Base-by-base conservation (phyloP, 2,797 vertebrate genomes). In the Chlorospingus flavigularis region DNA sequence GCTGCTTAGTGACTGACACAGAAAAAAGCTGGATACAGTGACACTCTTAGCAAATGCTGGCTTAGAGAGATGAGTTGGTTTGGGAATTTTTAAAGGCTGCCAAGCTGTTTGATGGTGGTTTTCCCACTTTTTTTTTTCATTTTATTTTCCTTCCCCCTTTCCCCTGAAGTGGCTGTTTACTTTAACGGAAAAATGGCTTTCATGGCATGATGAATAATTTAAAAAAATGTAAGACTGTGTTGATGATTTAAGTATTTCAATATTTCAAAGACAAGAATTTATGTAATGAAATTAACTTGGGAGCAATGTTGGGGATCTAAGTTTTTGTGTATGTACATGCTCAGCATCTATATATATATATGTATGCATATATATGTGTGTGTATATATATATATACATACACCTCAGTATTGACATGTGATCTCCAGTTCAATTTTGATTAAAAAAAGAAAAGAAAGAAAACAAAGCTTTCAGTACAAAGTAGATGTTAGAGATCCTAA, bases 211-310 rank as follows among this genome's bases (percentile, higher is more conserved):
- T 73, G 31, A 78, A 57, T 65, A 84, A 70, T 25, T 76, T 0
- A 17, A 43, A 72, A 68, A 68, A 57, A 53, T 8, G 19, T 17
- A 79, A 70, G 53, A 48, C 0, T 1, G 2, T 48, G 15, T 70
- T 88, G 85, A 61, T 61, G 31, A 51, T 68, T 91, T 80, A 79
- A 76, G 45, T 86, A 50, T 71, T 90, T 0, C 0, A 91, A 17
- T 89, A 73, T 76, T 88, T 88, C 68, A 47, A 81, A 88, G n/a
- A 54, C 48, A 83, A 86, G 57, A 86, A 67, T 90, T 83, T 74
- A 42, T 86, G 68, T 90, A 13, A 71, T 15, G 5, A 57, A 57
- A 58, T 82, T 88, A 67, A 50, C 33, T 74, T 90, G 26, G 28
- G 53, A 79, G 13, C 31, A 60, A 42, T 68, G 33, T 70, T 61